phyloP scores from a whole-genome alignment of 2,113 vertebrate species.

The Macquaria ambigua region DNA sequence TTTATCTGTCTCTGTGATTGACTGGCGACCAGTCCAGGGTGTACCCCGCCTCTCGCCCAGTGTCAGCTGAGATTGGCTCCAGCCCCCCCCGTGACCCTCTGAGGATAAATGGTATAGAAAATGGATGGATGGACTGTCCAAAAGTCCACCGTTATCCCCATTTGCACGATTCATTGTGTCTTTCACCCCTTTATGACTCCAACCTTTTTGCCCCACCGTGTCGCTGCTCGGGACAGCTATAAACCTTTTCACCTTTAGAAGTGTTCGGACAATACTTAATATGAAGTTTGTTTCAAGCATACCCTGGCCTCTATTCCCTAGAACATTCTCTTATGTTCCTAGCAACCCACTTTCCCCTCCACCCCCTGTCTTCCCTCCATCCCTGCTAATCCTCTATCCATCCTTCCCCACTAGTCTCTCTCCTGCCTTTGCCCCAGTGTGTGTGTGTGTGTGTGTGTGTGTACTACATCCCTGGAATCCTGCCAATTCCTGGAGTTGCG shows the following conservation, averaged over 20 bases:
- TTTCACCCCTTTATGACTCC: not conserved
- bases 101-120: too few relatives aligned
- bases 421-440: not conserved
- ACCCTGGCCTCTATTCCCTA: not conserved
- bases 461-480: constrained; percentile 30
- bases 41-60: too few relatives aligned
- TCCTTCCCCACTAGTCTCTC: not conserved
- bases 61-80: too few relatives aligned
- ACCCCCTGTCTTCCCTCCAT: not conserved
- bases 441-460: constrained; percentile 12
- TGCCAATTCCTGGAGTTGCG: constrained; percentile 19
- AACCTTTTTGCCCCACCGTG: not conserved
- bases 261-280: not conserved
- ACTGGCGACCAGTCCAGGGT: too few relatives aligned
- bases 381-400: not conserved
- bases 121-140: not conserved
- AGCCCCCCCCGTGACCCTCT: too few relatives aligned
- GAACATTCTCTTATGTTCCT: not conserved
- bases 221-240: not conserved
- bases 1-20: too few relatives aligned
- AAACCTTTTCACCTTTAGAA: not conserved
- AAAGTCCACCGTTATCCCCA: too few relatives aligned
- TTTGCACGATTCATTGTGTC: not conserved
- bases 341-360: not conserved
- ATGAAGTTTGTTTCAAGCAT: not conserved